Base-by-base conservation (phyloP, 2,113 vertebrate genomes). In the Atrichornis clamosus region DNA sequence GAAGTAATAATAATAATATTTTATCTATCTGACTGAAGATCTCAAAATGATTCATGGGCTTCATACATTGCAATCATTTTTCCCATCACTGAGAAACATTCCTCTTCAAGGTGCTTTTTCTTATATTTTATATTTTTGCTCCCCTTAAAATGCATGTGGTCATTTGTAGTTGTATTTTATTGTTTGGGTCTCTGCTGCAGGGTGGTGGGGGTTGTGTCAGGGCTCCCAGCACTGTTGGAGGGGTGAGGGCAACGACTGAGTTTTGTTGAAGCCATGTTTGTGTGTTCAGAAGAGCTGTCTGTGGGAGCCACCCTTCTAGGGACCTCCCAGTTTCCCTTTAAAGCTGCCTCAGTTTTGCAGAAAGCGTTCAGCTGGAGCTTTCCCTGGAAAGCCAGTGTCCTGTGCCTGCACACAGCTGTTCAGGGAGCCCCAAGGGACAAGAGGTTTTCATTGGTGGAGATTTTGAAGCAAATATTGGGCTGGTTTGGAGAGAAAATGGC, bases 1-100 rank as follows among this genome's bases (percentile, higher is more conserved):
- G 64, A 82, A 94, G 84, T 90, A 83, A 75, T 65, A 95, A 59
- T 39, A 75, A 70, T 68, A 84, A 47, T 64, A 47, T 87, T 92
- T 95, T 79, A 47, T 64, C 60, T 52, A 50, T 94, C 56, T 79
- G 74, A 47, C 46, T 73, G n/a, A 72, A 79, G 49, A 87, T 84
- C 78, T 79, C 62, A 64, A 30, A 85, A 85, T 85, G 22, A 59
- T 68, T 89, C 24, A 24, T 41, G 28, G 52, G 13, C 44, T 62
- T 91, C 28, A 41, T n/a, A 47, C 63, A 41, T 6, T 44, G 60
- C 24, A 64, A 75, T 88, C 6, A 68, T 74, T 81, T 84, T 74
- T 8, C 20, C 52, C 76, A 72, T 84, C 56, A 22, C 30, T 50
- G 37, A 30, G 41, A 88, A 90, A 75, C 26, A 26, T 56, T 75